phyloP scores from a whole-genome alignment of 2,113 vertebrate species.

The Psittacus erithacus region DNA sequence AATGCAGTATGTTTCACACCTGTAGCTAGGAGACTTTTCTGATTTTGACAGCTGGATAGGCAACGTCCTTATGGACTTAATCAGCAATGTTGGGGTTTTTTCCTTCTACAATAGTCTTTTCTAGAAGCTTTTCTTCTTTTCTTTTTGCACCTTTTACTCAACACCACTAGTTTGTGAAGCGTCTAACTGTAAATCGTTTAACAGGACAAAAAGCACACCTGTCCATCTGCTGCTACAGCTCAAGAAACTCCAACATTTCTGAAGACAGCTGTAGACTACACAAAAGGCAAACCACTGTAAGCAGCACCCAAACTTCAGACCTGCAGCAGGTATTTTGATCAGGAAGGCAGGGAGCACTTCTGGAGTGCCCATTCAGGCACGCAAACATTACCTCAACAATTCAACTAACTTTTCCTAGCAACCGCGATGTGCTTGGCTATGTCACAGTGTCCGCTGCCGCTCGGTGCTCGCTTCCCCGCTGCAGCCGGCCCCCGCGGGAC shows the following conservation, averaged over 20 bases:
- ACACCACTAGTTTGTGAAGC: neutral
- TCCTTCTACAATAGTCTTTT: accelerated
- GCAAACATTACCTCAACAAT: neutral
- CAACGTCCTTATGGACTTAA: neutral
- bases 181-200: neutral
- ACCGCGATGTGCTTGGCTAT: neutral
- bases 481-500: neutral
- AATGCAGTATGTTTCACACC: neutral
- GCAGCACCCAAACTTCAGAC: neutral
- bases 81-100: accelerated
- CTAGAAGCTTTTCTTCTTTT: neutral
- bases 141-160: neutral
- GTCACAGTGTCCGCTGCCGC: accelerated
- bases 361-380: accelerated
- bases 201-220: neutral
- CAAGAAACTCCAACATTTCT: neutral
- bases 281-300: neutral
- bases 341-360: neutral
- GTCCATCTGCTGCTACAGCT: neutral
- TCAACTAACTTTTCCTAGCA: neutral
- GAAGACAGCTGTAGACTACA: neutral
- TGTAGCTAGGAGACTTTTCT: neutral
- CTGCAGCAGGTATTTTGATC: neutral
- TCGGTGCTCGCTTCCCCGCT: neutral
- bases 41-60: neutral